phyloP scores from a whole-genome alignment of 1,140 invertebrate species.

The Oppia nitens region DNA sequence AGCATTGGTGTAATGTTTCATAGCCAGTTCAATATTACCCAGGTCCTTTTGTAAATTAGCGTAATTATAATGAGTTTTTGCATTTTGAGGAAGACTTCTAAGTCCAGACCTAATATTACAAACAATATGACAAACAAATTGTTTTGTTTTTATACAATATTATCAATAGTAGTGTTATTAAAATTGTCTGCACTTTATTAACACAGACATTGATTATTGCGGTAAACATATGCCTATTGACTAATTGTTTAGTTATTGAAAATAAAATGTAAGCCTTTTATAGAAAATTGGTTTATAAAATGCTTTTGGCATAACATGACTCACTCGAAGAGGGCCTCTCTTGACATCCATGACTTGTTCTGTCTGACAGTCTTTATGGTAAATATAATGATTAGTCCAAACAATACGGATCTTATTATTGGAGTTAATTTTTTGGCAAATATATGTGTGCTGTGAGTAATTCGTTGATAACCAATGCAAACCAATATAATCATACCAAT shows the following conservation, averaged over 20 bases:
- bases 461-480: conserved; percentile 23
- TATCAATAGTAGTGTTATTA: too few relatives aligned
- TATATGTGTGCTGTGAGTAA: conserved; percentile 7
- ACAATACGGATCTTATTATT: conserved; percentile 29
- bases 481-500: conserved; percentile 26
- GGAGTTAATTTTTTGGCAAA: not conserved
- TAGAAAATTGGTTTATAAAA: not conserved
- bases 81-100: conserved; percentile 57
- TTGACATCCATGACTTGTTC: conserved; percentile 57
- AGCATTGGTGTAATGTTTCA: conserved; percentile 58
- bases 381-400: conserved; percentile 34
- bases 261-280: too few relatives aligned
- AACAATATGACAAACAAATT: not conserved
- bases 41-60: conserved; percentile 66
- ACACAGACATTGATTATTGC: too few relatives aligned
- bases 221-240: too few relatives aligned
- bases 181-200: too few relatives aligned
- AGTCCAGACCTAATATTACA: conserved; percentile 48
- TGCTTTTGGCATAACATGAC: not conserved
- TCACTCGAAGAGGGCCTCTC: conserved; percentile 41
- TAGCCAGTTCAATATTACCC: conserved; percentile 44
- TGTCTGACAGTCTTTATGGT: conserved; percentile 45
- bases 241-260: too few relatives aligned
- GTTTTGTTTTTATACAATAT: not conserved
- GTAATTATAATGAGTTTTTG: conserved; percentile 80